These are phyloP conservation scores for Drosophila willistoni DNA, from an alignment of 1,140 invertebrate species.

Conservation along the genomic window DNA sequence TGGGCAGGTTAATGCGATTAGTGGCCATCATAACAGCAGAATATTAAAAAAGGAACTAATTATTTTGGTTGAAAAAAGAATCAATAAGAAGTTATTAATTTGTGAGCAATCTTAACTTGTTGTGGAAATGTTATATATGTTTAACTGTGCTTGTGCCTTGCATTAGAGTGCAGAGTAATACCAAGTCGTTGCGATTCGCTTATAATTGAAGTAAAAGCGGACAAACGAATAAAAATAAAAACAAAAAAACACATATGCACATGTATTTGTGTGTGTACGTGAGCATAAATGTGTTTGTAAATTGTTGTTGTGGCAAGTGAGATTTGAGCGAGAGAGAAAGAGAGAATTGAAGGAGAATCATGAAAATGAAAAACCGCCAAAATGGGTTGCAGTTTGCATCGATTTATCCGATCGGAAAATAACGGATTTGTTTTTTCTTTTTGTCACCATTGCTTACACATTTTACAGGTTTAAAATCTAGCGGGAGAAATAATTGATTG, in stretches of 20 bases:
- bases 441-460: constrained; percentile 16
- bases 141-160: background rate
- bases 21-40: background rate
- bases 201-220: constrained; percentile 60
- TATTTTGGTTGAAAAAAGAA: too few species aligned
- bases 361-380: constrained; percentile 77
- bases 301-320: constrained; percentile 71
- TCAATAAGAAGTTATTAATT: background rate
- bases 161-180: constrained; percentile 33
- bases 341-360: constrained; percentile 54
- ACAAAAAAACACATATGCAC: constrained; percentile 68
- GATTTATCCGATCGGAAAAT: constrained; percentile 65
- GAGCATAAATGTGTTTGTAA: constrained; percentile 43
- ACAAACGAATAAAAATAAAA: constrained; percentile 81
- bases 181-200: constrained; percentile 54
- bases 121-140: background rate
- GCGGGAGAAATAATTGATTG: constrained; percentile 41
- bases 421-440: constrained; percentile 7
- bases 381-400: constrained; percentile 71
- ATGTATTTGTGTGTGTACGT: background rate
- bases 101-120: background rate
- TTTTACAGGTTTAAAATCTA: constrained; percentile 46
- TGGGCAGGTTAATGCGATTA: constrained; percentile 1
- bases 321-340: constrained; percentile 62
- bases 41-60: background rate